These are phyloP conservation scores for Coregonus sp. DNA, from an alignment of 2,797 vertebrate genomes.

Conservation along the genomic window DNA sequence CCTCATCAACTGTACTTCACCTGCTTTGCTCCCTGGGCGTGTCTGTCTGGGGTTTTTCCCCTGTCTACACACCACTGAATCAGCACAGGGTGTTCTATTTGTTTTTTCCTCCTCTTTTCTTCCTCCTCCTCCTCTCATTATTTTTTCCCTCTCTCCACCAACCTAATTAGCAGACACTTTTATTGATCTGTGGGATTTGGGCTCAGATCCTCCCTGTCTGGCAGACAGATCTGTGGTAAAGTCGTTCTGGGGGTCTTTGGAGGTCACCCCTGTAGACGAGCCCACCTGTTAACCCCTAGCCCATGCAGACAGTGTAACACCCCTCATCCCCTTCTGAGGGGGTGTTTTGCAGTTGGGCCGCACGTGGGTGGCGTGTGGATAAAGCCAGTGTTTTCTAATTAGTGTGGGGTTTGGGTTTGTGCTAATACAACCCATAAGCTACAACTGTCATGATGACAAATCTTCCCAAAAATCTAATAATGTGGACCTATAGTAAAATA, in stretches of 20 bases:
- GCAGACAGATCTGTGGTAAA: slow-evolving; percentile 74
- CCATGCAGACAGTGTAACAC: slow-evolving; percentile 3
- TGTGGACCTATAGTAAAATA: neutral
- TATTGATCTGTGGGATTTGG: slow-evolving; percentile 77
- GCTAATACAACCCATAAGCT: slow-evolving; percentile 36
- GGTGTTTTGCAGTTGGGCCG: neutral
- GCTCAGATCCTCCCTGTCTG: slow-evolving; percentile 71
- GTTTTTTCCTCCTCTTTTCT: slow-evolving; percentile 3
- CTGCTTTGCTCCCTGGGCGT: slow-evolving; percentile 46
- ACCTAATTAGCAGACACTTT: slow-evolving; percentile 78
- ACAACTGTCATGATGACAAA: neutral
- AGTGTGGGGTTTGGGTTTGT: slow-evolving; percentile 10
- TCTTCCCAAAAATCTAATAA: neutral
- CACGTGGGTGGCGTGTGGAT: slow-evolving; percentile 12
- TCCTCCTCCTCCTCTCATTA: neutral
- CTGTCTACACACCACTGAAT: slow-evolving; percentile 65
- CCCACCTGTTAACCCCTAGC: slow-evolving; percentile 64
- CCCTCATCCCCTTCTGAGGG: neutral
- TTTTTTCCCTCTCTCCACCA: neutral
- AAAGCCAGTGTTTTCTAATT: neutral
- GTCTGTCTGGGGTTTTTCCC: slow-evolving; percentile 51
- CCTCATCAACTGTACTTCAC: slow-evolving; percentile 44
- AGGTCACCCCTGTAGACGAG: neutral
- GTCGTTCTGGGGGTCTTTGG: slow-evolving; percentile 54
- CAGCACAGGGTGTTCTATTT: slow-evolving; percentile 35